Conservation (phyloP, 2,888 invertebrate species). For the Deilephila porcellus region DNA sequence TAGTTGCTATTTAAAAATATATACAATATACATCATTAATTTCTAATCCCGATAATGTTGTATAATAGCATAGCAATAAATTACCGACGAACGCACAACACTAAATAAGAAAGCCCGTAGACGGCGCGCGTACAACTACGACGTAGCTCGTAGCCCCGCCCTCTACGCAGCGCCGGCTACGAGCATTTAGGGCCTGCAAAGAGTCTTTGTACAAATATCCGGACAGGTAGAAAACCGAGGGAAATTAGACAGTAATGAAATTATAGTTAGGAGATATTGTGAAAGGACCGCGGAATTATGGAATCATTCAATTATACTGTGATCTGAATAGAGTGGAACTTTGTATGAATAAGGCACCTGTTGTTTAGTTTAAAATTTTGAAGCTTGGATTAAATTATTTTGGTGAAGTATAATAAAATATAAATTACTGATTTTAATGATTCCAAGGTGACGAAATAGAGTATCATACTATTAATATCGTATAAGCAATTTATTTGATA, state of each 20-base stretch:
- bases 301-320: not conserved
- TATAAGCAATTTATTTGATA: too few relatives aligned
- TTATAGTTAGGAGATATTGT: slow-evolving; percentile 10
- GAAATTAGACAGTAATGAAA: slow-evolving; percentile 6
- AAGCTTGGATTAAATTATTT: too few relatives aligned
- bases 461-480: too few relatives aligned
- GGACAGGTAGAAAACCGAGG: not conserved
- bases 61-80: not conserved
- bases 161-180: slow-evolving; percentile 37
- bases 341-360: not conserved
- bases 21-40: not conserved
- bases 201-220: not conserved
- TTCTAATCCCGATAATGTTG: not conserved
- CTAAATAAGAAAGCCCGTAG: slow-evolving; percentile 11
- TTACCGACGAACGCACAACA: not conserved
- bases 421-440: not conserved
- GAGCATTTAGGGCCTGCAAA: not conserved
- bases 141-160: slow-evolving; percentile 41
- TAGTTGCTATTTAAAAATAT: too few relatives aligned
- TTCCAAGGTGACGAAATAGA: too few relatives aligned
- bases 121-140: slow-evolving; percentile 20
- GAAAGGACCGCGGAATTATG: slow-evolving; percentile 8
- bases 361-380: not conserved
- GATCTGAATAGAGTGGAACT: not conserved
- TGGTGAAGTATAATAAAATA: not conserved